Evolutionary conservation across 2,797 vertebrate genomes (phyloP), one percentile per base, ranked within the genome.

Genomic region (Geotrypetes seraphini): DNA sequence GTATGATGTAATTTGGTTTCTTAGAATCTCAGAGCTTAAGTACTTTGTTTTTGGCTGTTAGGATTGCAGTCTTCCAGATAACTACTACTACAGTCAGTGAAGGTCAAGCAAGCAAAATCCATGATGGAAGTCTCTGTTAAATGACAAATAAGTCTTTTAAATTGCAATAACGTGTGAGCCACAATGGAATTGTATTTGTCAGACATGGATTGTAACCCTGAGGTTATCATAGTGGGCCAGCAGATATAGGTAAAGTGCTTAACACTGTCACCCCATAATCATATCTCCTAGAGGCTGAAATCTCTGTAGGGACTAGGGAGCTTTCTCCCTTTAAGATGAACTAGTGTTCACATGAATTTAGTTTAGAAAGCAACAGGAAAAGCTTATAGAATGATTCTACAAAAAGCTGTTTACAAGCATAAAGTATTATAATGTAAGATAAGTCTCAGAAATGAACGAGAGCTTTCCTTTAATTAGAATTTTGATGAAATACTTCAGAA

Each of bases 261-360:
- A 85, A 83, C 79, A 80, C 73, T 63, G 75, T 81, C 79, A 80
- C 80, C 86, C 81, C 75, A 71, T 82, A 87, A 86, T 88, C 69
- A 51, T 55, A 70, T 74, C 72, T 84, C 75, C 81, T 79, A 71
- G 69, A 74, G 82, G 78, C 73, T 56, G 53, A 39, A 47, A 57
- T 74, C 75, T 80, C 81, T 50, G 44, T 43, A 43, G 54, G 63
- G 62, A 78, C 44, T 43, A 43, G 54, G 63, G 62, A 78, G 39
- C 15, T 45, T 35, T 54, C 57, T 45, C 52, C 63, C 65, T 70
- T 58, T 39, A 69, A 71, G 62, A 67, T 44, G 38, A 39, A 32
- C 50, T 41, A 43, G 46, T 50, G 60, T 56, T 61, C 43, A 39
- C 36, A 39, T 12, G 15, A 40, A 38, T 34, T 30, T 19, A 14